Percentiles rank a stretch among this genome's conserved stretches.
Conservation (phyloP, 2,797 vertebrate genomes). For the Ibycter americanus region DNA sequence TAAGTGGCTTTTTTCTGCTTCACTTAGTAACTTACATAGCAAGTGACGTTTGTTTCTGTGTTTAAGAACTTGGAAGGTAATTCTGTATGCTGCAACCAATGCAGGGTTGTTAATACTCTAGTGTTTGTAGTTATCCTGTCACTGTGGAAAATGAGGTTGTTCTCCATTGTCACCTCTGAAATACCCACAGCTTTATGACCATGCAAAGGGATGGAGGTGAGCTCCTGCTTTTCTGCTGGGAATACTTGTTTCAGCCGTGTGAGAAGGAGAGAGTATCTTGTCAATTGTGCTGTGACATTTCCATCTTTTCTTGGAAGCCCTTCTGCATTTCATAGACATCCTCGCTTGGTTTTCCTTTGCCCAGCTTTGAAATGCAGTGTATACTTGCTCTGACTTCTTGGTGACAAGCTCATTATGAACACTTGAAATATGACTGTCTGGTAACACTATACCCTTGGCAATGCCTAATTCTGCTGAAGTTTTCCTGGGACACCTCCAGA, state of each 20-base stretch:
- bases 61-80: background rate
- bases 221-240: background rate
- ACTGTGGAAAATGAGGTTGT: background rate
- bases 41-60: background rate
- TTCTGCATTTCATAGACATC: background rate
- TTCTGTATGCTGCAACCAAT: background rate
- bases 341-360: background rate
- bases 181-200: background rate
- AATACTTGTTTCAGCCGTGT: background rate
- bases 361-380: background rate
- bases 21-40: background rate
- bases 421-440: background rate
- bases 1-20: background rate
- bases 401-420: background rate
- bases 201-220: background rate
- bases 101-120: background rate
- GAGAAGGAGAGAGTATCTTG: background rate
- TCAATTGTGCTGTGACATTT: background rate
- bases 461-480: background rate
- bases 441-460: background rate
- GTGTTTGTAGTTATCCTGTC: background rate
- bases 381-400: background rate
- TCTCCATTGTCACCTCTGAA: background rate
- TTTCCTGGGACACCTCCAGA: background rate
- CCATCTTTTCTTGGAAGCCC: background rate